phyloP scores from a whole-genome alignment of 2,113 vertebrate species.

The Psophia crepitans region DNA sequence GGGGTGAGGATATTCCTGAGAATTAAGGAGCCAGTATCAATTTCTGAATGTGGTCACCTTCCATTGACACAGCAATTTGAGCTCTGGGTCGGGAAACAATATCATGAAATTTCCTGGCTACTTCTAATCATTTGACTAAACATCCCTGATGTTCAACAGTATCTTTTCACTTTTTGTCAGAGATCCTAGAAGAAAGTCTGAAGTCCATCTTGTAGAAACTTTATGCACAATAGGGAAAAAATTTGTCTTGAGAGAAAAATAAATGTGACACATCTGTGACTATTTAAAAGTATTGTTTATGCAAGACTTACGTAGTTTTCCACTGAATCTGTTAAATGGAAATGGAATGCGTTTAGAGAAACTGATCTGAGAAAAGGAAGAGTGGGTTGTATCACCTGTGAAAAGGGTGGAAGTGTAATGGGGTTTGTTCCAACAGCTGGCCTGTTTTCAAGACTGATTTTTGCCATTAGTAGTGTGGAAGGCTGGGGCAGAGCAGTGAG shows the following conservation, averaged over 20 bases:
- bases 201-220: background rate
- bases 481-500: background rate
- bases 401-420: background rate
- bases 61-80: background rate
- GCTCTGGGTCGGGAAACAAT: background rate
- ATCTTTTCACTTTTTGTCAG: background rate
- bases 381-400: background rate
- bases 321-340: background rate
- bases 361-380: background rate
- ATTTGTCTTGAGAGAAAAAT: background rate
- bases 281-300: slow-evolving; percentile 11
- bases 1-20: background rate
- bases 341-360: slow-evolving; percentile 1
- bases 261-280: background rate
- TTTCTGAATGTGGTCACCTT: background rate
- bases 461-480: background rate
- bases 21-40: background rate
- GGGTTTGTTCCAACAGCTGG: background rate
- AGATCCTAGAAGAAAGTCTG: background rate
- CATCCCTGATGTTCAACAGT: background rate
- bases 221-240: background rate
- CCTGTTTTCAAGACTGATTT: background rate
- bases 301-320: background rate
- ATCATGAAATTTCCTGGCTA: background rate
- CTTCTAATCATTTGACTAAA: background rate